phyloP scores from a whole-genome alignment of 2,888 invertebrate genomes.

The Drosophila suboccidentalis region DNA sequence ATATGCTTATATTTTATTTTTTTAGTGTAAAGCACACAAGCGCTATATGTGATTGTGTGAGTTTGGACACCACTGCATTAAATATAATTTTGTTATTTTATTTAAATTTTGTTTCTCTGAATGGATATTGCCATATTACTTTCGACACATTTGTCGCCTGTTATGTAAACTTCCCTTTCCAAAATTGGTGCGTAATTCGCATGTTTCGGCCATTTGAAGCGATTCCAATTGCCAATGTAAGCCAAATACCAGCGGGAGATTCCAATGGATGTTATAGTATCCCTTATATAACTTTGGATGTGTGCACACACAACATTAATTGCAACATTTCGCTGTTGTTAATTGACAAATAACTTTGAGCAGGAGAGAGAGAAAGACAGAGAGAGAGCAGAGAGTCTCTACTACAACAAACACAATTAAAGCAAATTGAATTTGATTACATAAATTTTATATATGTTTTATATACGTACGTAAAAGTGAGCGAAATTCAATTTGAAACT shows the following conservation, averaged over 20 bases:
- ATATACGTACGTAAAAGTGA: slow-evolving; percentile 19
- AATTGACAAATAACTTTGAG: slow-evolving; percentile 70
- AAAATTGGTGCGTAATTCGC: slow-evolving; percentile 59
- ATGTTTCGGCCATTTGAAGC: slow-evolving; percentile 62
- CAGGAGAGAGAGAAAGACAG: background rate
- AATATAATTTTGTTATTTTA: too few relatives aligned
- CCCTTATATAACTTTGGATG: slow-evolving; percentile 21
- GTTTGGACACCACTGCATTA: too few relatives aligned
- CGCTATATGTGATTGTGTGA: too few relatives aligned
- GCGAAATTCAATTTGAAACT: slow-evolving; percentile 61
- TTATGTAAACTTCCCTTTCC: background rate
- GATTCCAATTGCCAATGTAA: slow-evolving; percentile 45
- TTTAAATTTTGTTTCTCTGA: background rate
- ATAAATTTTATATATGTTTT: slow-evolving; percentile 41
- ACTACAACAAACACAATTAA: slow-evolving; percentile 59
- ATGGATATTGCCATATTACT: background rate
- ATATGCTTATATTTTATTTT: too few relatives aligned
- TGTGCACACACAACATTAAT: slow-evolving; percentile 64
- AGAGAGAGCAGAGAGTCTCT: background rate
- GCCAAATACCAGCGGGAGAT: slow-evolving; percentile 59
- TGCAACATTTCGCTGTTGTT: slow-evolving; percentile 76
- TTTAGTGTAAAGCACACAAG: too few relatives aligned
- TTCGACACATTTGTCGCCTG: slow-evolving; percentile 49
- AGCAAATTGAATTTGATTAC: slow-evolving; percentile 73
- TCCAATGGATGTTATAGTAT: slow-evolving; percentile 37